Base-by-base conservation (phyloP, 1,140 invertebrate genomes). In the Chrysoperla carnea region DNA sequence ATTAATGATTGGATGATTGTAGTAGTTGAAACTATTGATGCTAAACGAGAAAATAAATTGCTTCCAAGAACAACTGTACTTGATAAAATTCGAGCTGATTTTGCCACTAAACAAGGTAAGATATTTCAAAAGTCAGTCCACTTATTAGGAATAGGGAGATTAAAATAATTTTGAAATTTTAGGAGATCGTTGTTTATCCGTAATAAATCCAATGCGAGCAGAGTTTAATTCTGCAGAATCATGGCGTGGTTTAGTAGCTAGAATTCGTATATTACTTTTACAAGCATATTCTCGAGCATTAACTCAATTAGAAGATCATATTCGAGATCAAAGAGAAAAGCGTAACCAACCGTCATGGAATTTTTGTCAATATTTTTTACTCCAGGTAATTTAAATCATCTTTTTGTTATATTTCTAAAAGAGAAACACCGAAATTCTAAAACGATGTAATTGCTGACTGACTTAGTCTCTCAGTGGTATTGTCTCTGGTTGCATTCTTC, bases 1-100 rank as follows among this genome's bases (percentile, higher is more conserved):
- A 76, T 93, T 40, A 68, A 75, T 44, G 91, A 96, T 63, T 96
- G 90, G 91, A 75, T 96, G 71, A 87, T 96, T 54, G 74, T 95
- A 38, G 64, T 94, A 45, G 86, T 96, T 29, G 88, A 92, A 65
- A 86, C 83, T 40, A 83, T 88, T 62, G 91, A 96, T 65, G 80
- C 82, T 52, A 81, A 84, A 52, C 86, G 87, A 61, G 78, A 79
- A 35, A 95, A 93, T 61, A 95, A 96, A 64, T 62, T 96, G 14
- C 63, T 97, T 39, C 87, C 88, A 15, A 73, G 91, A 51, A 89
- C 87, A 39, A 92, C 90, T 28, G 90, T 96, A 15, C 66, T 92
- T 45, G 92, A 96, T 64, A 94, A 92, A 73, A 86, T 96, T 40
- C 81, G 87, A 46, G 81, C 75, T 57, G 91, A 96, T 63, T 94